Conservation (phyloP, 1,140 invertebrate genomes). For the Megathymus violae region DNA sequence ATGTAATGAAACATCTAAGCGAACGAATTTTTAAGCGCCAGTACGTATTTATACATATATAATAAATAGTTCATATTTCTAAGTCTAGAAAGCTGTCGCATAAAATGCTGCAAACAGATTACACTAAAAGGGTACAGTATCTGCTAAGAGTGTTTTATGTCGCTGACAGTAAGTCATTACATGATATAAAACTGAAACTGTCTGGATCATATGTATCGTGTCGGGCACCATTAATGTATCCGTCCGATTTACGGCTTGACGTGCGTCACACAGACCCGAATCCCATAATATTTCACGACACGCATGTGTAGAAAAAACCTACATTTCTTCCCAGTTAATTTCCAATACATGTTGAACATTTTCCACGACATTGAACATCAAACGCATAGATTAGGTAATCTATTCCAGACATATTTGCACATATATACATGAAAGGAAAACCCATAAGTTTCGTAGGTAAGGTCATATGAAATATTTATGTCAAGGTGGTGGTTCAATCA, state of each 20-base stretch:
- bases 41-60: too few relatives aligned
- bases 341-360: constrained; percentile 14
- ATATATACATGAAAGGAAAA: too few relatives aligned
- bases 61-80: too few relatives aligned
- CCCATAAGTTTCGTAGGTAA: too few relatives aligned
- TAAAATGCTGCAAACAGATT: not conserved
- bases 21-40: too few relatives aligned
- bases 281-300: constrained; percentile 33
- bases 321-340: constrained; percentile 31
- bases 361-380: constrained; percentile 28
- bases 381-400: constrained; percentile 14
- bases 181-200: constrained; percentile 46
- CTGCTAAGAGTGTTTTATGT: constrained; percentile 29
- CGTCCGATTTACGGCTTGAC: constrained; percentile 40
- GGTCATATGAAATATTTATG: too few relatives aligned
- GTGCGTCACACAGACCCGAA: constrained; percentile 26
- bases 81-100: not conserved
- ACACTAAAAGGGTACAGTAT: not conserved
- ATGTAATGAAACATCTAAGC: too few relatives aligned
- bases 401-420: constrained; percentile 17
- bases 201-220: constrained; percentile 39
- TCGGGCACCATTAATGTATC: constrained; percentile 44
- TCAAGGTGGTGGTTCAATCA: too few relatives aligned
- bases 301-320: constrained; percentile 33
- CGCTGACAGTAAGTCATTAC: constrained; percentile 37